Evolutionary conservation across 2,888 invertebrate genomes (phyloP), one percentile per base, ranked within the genome.

Genomic region (Drosophila picticornis): DNA sequence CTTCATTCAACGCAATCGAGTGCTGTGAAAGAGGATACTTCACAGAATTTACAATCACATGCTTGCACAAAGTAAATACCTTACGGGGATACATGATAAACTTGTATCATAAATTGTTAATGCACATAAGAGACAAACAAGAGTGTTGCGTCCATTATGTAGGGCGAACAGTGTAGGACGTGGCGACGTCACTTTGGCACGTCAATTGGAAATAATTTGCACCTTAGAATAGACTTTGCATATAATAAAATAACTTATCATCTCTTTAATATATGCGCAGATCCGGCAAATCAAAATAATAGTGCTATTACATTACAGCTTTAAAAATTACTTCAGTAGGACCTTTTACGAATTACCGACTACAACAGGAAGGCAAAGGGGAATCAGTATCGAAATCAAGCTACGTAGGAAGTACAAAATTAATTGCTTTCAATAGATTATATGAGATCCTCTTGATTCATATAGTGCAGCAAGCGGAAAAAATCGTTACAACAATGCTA

Each of bases 141-240:
- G 34, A 25, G 31, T 13, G 32, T 2, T 60, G 55, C 43, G 22
- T 22, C 13, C 22, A 43, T 43, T 25, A 27, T 32, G 34, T 46
- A 31, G 29, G 38, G 56, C 40, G 19, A 38, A 40, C 16, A 16
- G 27, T 65, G 43, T 68, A 36, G 13, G n/a, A 32, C 51, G 70
- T 38, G 67, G 31, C 43, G 10, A 66, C 53, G 4, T 27, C 56
- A 38, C n/a, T 67, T 56, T 63, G 51, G 36, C 50, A 59, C 43
- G 58, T 22, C 63, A 77, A 77, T 73, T 73, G 69, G 52, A 59
- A 50, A 73, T 73, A 53, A 61, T 65, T 68, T 64, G 76, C 40
- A 4, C 4, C n/a, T 40, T 40, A n/a, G n/a, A 10, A n/a, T 40
- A n/a, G 10, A n/a, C 40, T 10, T n/a, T n/a, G 10, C 40, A 10